A percentile compares a stretch with the other conserved stretches of the same genome.
Conservation (phyloP, 2,888 invertebrate genomes). For the Machimus rusticus region DNA sequence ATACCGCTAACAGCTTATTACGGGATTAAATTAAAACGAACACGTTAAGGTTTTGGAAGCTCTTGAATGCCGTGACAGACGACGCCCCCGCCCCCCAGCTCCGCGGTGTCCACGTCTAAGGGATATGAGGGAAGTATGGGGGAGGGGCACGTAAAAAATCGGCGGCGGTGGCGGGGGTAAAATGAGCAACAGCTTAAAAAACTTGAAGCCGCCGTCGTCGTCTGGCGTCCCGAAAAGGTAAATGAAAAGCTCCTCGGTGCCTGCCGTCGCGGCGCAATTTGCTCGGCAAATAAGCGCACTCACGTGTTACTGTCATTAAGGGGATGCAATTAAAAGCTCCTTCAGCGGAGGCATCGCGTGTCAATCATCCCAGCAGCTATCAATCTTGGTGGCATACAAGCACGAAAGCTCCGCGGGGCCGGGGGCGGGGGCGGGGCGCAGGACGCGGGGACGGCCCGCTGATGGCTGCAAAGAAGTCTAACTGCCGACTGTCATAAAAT, state of each 20-base stretch:
- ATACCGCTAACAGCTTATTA: constrained; percentile 32
- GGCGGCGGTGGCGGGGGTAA: not conserved
- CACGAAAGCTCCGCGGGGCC: constrained; percentile 12
- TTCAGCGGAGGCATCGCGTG: constrained; percentile 41
- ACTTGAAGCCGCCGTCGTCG: not conserved
- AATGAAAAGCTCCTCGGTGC: constrained; percentile 13
- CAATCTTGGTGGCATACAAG: constrained; percentile 23
- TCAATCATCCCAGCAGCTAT: constrained; percentile 43
- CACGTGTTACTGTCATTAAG: constrained; percentile 43
- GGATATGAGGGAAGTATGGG: not conserved
- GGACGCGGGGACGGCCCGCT: not conserved
- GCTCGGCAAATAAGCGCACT: constrained; percentile 38
- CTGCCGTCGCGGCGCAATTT: not conserved
- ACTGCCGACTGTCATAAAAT: constrained; percentile 40
- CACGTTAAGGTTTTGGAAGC: not conserved
- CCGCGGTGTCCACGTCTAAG: not conserved
- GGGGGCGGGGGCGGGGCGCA: not conserved
- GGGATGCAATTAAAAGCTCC: constrained; percentile 44
- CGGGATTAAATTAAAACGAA: constrained; percentile 5
- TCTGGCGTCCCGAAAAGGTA: not conserved
- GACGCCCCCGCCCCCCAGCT: not conserved
- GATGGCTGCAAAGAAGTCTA: constrained; percentile 34
- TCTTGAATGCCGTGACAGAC: not conserved
- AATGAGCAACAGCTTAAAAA: constrained; percentile 32
- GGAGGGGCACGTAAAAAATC: not conserved